These are phyloP conservation scores for Lasiurus borealis DNA, from an alignment of 2,113 vertebrate genomes.

Conservation along the genomic window DNA sequence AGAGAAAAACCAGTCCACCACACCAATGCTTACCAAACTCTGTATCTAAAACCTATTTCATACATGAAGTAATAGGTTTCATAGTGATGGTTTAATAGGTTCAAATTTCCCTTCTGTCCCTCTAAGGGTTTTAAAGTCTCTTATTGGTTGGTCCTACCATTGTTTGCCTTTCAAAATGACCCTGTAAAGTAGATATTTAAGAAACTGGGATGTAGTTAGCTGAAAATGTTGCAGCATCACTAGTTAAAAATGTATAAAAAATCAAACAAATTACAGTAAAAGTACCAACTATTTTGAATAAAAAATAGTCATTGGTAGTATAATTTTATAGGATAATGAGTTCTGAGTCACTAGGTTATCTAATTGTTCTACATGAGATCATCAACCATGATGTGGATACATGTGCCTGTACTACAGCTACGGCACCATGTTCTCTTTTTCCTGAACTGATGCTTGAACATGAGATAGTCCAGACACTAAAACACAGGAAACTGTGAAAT, in stretches of 20 bases:
- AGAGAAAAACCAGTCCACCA: background rate
- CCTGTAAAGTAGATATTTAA: conserved; percentile 35
- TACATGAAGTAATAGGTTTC: background rate
- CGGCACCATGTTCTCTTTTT: background rate
- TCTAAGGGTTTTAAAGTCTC: conserved; percentile 56
- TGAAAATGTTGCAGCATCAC: background rate
- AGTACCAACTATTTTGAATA: background rate
- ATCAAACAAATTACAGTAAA: background rate
- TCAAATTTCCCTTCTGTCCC: background rate
- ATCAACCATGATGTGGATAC: background rate
- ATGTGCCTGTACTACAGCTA: background rate
- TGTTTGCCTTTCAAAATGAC: background rate
- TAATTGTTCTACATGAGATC: background rate
- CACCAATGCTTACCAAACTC: conserved; percentile 16
- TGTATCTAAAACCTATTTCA: conserved; percentile 46
- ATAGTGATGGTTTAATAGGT: background rate
- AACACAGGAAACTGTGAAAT: background rate
- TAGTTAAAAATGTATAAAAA: conserved; percentile 32
- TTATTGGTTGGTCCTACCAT: background rate
- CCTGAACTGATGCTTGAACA: background rate
- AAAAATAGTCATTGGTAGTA: background rate
- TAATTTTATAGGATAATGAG: conserved; percentile 45
- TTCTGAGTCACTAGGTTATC: background rate
- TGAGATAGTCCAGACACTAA: background rate
- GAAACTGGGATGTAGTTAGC: background rate